phyloP scores from a whole-genome alignment of 2,113 vertebrate species.

The Microcebus ravelobensis region DNA sequence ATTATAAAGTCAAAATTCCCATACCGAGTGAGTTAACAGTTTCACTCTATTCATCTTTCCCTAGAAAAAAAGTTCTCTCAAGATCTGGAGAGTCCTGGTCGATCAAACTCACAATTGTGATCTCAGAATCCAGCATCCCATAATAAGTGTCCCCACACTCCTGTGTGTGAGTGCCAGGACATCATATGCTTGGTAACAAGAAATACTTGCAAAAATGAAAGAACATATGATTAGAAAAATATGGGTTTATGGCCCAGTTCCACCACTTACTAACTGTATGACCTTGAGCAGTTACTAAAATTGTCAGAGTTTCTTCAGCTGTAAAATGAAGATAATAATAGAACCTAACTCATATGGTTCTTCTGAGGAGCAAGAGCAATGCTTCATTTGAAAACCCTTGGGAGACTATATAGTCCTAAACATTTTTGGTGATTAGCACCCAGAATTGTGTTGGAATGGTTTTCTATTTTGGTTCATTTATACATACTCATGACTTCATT shows the following conservation, averaged over 20 bases:
- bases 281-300: conserved; percentile 43
- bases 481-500: neutral
- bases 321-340: neutral
- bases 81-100: neutral
- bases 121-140: neutral
- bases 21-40: neutral
- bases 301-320: neutral
- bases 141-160: neutral
- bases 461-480: neutral
- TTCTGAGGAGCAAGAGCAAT: neutral
- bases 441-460: neutral
- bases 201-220: neutral
- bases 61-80: neutral
- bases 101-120: neutral
- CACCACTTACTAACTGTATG: neutral
- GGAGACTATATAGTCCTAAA: neutral
- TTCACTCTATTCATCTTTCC: neutral
- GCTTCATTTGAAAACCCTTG: neutral
- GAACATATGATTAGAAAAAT: neutral
- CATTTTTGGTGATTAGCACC: neutral
- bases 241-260: neutral
- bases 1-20: neutral
- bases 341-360: neutral
- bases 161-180: neutral
- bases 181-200: neutral